phyloP scores from a whole-genome alignment of 2,113 vertebrate species.

The Rhinoptilus africanus region DNA sequence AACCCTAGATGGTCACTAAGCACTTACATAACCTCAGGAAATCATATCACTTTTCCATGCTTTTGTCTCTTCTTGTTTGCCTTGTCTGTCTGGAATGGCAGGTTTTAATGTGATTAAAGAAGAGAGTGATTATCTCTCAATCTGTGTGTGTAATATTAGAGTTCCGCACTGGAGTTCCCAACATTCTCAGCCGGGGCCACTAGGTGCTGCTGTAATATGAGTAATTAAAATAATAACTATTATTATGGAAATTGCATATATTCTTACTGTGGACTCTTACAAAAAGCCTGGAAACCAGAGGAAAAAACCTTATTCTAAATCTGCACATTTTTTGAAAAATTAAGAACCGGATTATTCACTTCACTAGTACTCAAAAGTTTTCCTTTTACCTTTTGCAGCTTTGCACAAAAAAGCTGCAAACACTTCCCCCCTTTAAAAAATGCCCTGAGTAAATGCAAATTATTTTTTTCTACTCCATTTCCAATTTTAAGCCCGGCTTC shows the following conservation, averaged over 20 bases:
- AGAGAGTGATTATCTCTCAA: not conserved
- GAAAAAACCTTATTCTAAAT: not conserved
- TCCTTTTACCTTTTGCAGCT: not conserved
- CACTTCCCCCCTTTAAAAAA: not conserved
- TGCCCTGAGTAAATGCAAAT: not conserved
- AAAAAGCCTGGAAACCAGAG: not conserved
- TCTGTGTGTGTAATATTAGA: slow-evolving; percentile 4
- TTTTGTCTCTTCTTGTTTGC: not conserved
- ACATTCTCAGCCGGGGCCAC: not conserved
- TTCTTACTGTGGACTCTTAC: not conserved
- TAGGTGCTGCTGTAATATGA: slow-evolving; percentile 61
- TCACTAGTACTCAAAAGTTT: not conserved
- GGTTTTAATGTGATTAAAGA: not conserved
- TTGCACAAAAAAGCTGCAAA: not conserved
- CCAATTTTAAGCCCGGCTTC: not conserved
- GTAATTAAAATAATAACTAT: slow-evolving; percentile 42
- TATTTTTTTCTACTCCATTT: not conserved
- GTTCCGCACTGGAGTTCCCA: not conserved
- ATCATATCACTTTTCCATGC: not conserved
- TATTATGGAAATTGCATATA: not conserved
- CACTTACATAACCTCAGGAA: not conserved
- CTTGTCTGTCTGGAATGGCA: not conserved
- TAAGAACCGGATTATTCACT: not conserved
- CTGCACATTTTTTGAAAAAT: not conserved
- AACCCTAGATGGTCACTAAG: not conserved